Percentiles rank a stretch among this genome's conserved stretches.
These are phyloP conservation scores for Orchesella cincta DNA, from an alignment of 1,140 invertebrate species.

Conservation along the genomic window DNA sequence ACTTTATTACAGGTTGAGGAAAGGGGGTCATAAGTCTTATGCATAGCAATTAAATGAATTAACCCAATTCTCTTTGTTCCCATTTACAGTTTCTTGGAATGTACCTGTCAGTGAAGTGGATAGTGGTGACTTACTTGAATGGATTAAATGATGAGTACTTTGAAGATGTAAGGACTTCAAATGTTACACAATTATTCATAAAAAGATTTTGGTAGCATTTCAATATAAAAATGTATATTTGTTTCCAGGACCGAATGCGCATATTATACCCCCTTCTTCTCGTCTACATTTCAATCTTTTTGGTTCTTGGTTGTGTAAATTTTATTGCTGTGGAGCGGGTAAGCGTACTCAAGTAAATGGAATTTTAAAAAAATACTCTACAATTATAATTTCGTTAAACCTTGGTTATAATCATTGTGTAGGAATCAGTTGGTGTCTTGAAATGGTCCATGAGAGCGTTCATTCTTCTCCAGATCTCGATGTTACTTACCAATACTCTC, in stretches of 20 bases:
- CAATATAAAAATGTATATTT: not conserved
- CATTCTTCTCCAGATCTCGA: not conserved
- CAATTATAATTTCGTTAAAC: too few relatives aligned
- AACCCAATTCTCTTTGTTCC: not conserved
- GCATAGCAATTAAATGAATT: too few relatives aligned
- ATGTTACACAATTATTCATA: not conserved
- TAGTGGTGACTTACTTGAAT: not conserved
- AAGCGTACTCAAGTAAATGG: not conserved
- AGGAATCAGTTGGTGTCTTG: constrained; percentile 5
- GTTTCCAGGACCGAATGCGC: constrained; percentile 2
- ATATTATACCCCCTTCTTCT: not conserved
- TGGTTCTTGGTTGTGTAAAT: not conserved
- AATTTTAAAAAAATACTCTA: too few relatives aligned
- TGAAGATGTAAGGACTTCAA: constrained; percentile 1
- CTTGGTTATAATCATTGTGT: too few relatives aligned
- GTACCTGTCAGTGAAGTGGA: constrained; percentile 1
- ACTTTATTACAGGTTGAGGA: too few relatives aligned
- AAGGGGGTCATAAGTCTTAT: too few relatives aligned
- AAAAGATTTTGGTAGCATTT: not conserved
- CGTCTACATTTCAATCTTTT: not conserved
- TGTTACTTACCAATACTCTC: not conserved
- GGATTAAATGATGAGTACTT: not conserved
- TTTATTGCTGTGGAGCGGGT: constrained; percentile 7
- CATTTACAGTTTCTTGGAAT: constrained; percentile 2
- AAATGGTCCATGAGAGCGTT: not conserved